phyloP scores from a whole-genome alignment of 2,888 invertebrate species.

The Lasius fuliginosus region DNA sequence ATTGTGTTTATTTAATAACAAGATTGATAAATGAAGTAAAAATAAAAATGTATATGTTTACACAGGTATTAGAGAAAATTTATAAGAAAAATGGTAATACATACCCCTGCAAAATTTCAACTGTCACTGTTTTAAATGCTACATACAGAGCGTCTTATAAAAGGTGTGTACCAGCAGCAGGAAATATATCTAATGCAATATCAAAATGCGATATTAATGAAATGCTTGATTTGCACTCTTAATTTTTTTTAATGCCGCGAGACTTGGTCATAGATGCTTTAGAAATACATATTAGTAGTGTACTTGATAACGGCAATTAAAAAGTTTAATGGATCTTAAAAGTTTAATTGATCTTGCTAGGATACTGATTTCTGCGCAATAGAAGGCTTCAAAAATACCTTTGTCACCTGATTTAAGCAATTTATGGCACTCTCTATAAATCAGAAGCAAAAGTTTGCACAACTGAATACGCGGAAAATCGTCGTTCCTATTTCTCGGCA shows the following conservation, averaged over 20 bases:
- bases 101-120: conserved; percentile 37
- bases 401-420: conserved; percentile 1
- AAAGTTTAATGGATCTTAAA: conserved; percentile 14
- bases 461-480: neutral
- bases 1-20: conserved; percentile 18
- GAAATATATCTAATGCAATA: conserved; percentile 17
- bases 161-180: conserved; percentile 44
- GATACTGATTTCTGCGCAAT: neutral
- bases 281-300: neutral
- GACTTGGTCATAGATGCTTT: neutral
- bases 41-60: conserved; percentile 22
- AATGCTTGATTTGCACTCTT: conserved; percentile 6
- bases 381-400: neutral
- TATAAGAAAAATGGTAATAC: conserved; percentile 36
- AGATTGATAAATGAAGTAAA: conserved; percentile 36
- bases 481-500: conserved; percentile 18
- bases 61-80: conserved; percentile 1
- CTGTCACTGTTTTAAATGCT: conserved; percentile 45
- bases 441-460: neutral
- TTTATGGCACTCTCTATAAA: conserved; percentile 1
- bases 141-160: conserved; percentile 29
- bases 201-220: conserved; percentile 24
- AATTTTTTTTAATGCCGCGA: neutral
- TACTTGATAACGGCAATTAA: neutral
- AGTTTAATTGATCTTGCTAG: neutral